phyloP scores from a whole-genome alignment of 2,113 vertebrate genomes.

The Stigmatopora argus region DNA sequence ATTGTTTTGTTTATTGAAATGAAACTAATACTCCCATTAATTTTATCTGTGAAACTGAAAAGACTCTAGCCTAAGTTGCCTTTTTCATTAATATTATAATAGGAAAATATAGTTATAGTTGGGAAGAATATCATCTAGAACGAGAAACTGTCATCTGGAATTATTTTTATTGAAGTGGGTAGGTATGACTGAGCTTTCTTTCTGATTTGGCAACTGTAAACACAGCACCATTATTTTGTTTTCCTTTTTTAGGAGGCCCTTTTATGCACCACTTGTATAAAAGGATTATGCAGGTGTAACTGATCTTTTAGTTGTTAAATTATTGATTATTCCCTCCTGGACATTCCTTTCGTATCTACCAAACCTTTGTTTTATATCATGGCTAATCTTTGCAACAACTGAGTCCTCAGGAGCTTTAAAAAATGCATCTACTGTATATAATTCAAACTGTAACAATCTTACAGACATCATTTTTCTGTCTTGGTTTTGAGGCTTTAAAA shows the following conservation, averaged over 20 bases:
- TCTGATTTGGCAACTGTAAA: background rate
- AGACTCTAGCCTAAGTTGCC: no score
- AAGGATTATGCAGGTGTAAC: background rate
- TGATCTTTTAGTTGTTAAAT: background rate
- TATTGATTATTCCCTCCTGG: background rate
- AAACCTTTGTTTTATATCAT: background rate
- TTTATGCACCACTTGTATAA: background rate
- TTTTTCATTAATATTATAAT: no score
- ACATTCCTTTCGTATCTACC: background rate
- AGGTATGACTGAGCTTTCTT: no score
- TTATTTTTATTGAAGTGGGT: no score
- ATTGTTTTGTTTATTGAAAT: no score
- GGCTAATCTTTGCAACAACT: background rate
- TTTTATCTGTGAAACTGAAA: no score
- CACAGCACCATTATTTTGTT: background rate
- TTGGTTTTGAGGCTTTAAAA: slow-evolving; percentile 34
- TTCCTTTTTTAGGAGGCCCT: background rate
- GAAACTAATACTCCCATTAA: no score
- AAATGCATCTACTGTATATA: background rate
- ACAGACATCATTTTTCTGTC: background rate
- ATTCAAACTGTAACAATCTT: background rate
- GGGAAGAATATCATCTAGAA: no score
- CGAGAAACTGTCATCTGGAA: no score
- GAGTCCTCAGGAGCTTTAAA: background rate
- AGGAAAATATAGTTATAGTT: no score